These are phyloP conservation scores for Saguinus imperator DNA, from an alignment of 2,113 vertebrate genomes.

Conservation along the genomic window DNA sequence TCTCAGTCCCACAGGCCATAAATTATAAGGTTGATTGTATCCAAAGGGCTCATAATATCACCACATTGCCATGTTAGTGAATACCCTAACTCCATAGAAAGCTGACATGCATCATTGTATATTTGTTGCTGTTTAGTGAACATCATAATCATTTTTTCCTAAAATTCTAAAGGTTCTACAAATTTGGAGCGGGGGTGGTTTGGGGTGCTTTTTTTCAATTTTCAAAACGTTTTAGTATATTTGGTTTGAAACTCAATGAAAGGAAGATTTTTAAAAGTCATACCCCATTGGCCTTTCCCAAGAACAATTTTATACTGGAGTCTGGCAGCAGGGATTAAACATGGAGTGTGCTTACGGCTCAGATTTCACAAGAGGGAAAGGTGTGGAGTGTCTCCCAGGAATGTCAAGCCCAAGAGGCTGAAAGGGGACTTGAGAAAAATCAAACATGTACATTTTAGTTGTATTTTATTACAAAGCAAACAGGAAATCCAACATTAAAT, in stretches of 20 bases:
- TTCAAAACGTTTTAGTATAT: background rate
- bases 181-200: background rate
- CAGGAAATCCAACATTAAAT: conserved; percentile 53
- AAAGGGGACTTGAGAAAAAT: conserved; percentile 56
- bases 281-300: conserved; percentile 49
- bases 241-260: conserved; percentile 38
- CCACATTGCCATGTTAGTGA: background rate
- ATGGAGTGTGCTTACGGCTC: background rate
- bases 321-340: background rate
- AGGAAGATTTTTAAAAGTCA: background rate
- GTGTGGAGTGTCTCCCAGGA: conserved; percentile 2
- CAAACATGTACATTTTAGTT: conserved; percentile 39
- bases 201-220: background rate
- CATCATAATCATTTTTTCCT: background rate
- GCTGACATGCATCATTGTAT: background rate
- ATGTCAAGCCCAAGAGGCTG: conserved; percentile 12
- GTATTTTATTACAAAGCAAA: conserved; percentile 67
- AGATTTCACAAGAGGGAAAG: conserved; percentile 64
- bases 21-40: background rate
- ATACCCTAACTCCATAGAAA: background rate
- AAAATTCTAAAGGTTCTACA: background rate
- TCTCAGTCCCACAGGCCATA: background rate
- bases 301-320: background rate
- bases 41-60: background rate
- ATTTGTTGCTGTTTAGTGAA: background rate